Evolutionary conservation across 2,113 vertebrate species (phyloP).

Genomic region (Genyomyrus donnyi): DNA sequence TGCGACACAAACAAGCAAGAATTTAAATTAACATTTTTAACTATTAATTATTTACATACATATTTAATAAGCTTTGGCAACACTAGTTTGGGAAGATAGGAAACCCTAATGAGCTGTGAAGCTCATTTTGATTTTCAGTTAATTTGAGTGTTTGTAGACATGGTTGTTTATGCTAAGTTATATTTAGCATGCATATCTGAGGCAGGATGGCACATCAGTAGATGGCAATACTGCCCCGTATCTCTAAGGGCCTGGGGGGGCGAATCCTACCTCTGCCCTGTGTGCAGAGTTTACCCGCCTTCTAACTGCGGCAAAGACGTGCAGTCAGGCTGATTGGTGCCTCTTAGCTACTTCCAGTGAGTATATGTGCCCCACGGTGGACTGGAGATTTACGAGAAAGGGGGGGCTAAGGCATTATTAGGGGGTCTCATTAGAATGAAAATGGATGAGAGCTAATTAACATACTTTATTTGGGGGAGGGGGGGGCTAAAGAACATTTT

Average conservation of each 20-base stretch:
- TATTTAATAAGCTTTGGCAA: neutral
- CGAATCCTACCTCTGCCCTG: neutral
- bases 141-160: neutral
- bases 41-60: neutral
- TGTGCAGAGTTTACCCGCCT: neutral
- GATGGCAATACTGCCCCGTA: neutral
- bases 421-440: neutral
- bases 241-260: neutral
- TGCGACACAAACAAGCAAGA: neutral
- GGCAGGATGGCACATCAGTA: neutral
- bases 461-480: neutral
- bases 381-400: neutral
- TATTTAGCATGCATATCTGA: neutral
- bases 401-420: neutral
- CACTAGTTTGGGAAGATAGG: neutral
- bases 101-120: neutral
- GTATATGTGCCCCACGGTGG: neutral
- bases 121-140: neutral
- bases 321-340: neutral
- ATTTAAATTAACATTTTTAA: constrained; percentile 5
- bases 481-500: neutral
- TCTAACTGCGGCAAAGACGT: neutral
- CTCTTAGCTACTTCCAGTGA: neutral
- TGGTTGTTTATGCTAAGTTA: neutral
- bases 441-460: neutral